phyloP scores from a whole-genome alignment of 2,888 invertebrate species.

The Xanthorhoe designata region DNA sequence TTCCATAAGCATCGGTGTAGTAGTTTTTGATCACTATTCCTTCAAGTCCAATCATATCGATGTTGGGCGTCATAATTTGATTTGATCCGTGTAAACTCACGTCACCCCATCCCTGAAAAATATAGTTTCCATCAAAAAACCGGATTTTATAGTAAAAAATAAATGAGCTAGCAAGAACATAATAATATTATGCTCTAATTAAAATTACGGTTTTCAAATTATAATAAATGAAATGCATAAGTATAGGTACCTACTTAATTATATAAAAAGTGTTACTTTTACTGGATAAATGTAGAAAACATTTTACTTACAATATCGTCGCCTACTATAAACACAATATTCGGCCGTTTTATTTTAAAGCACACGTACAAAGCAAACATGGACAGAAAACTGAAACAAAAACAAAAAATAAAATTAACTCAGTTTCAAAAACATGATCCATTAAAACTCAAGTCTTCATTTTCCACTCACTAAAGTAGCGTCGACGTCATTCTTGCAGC shows the following conservation, averaged over 20 bases:
- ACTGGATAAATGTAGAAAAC: neutral
- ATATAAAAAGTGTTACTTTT: too few relatives aligned
- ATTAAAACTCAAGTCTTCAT: neutral
- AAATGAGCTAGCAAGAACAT: neutral
- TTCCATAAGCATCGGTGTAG: slow-evolving; percentile 92
- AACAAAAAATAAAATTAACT: neutral
- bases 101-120: slow-evolving; percentile 93
- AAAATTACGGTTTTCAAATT: neutral
- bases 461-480: slow-evolving; percentile 26
- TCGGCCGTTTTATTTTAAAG: slow-evolving; percentile 69
- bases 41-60: slow-evolving; percentile 92
- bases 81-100: slow-evolving; percentile 93
- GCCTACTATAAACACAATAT: slow-evolving; percentile 91
- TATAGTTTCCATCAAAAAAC: slow-evolving; percentile 19
- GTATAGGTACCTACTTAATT: too few relatives aligned
- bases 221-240: neutral
- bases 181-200: neutral
- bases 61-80: slow-evolving; percentile 94
- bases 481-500: slow-evolving; percentile 18
- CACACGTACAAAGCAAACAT: slow-evolving; percentile 36
- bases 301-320: slow-evolving; percentile 90
- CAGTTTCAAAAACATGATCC: neutral
- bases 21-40: slow-evolving; percentile 92
- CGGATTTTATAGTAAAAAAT: neutral
- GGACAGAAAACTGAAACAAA: slow-evolving; percentile 37